Conservation (phyloP, 2,113 vertebrate species). For the Cygnus buccinator region DNA sequence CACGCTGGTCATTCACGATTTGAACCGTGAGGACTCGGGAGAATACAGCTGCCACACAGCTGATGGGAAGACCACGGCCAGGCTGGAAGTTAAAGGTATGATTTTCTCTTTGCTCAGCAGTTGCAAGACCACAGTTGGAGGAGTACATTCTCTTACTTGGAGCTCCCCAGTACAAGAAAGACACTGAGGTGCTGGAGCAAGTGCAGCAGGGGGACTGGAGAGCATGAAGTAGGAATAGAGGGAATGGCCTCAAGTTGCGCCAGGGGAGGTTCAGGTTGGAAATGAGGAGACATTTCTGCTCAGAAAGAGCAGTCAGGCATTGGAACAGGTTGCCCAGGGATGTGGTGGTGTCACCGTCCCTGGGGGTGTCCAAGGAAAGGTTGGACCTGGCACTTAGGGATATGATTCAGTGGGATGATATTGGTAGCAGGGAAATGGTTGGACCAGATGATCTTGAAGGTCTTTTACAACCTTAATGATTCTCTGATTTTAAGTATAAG, state of each 20-base stretch:
- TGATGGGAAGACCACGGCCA: slow-evolving; percentile 77
- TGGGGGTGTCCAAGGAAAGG: no score
- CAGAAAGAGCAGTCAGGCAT: no score
- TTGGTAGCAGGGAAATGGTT: no score
- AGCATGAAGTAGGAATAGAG: fast-evolving
- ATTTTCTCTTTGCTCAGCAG: neutral
- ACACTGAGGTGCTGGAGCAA: neutral
- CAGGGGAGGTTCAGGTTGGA: no score
- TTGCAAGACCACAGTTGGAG: neutral
- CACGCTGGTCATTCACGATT: slow-evolving; percentile 73
- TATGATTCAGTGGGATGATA: no score
- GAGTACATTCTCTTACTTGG: fast-evolving
- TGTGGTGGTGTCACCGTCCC: no score
- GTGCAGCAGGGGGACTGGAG: neutral
- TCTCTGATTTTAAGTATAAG: neutral
- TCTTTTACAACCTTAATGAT: no score
- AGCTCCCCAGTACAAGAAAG: neutral
- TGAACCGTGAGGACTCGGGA: slow-evolving; percentile 77
- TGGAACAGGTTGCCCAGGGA: no score
- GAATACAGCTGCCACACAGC: slow-evolving; percentile 84
- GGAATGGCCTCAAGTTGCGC: no score
- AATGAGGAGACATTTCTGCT: no score
- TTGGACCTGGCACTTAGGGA: no score
- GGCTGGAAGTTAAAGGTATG: slow-evolving; percentile 86
- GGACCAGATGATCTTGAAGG: no score